Evolutionary conservation across 2,888 invertebrate genomes (phyloP).

Genomic region (Volucella zonaria): DNA sequence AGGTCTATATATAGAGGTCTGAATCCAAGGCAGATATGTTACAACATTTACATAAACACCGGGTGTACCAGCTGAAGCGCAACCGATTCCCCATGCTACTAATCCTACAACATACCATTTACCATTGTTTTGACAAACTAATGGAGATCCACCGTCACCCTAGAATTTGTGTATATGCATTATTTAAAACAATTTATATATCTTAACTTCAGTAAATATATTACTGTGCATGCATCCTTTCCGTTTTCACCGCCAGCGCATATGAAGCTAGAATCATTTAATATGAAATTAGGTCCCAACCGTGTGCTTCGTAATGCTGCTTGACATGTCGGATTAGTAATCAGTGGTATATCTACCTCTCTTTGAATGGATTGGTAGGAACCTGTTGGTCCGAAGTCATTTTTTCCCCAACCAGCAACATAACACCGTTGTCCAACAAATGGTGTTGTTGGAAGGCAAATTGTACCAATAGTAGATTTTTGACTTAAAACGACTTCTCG

Average conservation of each 20-base stretch:
- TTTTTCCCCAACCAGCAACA: slow-evolving; percentile 94
- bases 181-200: not conserved
- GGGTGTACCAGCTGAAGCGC: slow-evolving; percentile 87
- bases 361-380: slow-evolving; percentile 86
- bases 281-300: slow-evolving; percentile 85
- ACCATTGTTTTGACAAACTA: slow-evolving; percentile 79
- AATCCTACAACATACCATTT: slow-evolving; percentile 83
- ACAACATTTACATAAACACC: slow-evolving; percentile 91
- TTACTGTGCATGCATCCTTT: slow-evolving; percentile 90
- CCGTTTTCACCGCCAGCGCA: slow-evolving; percentile 91
- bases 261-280: slow-evolving; percentile 87
- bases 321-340: slow-evolving; percentile 87
- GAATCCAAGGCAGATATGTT: slow-evolving; percentile 87
- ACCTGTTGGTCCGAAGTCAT: slow-evolving; percentile 85
- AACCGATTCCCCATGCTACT: slow-evolving; percentile 85
- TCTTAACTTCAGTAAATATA: too few species aligned
- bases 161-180: slow-evolving; percentile 66
- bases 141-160: slow-evolving; percentile 84
- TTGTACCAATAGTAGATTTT: slow-evolving; percentile 85
- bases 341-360: slow-evolving; percentile 89
- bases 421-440: slow-evolving; percentile 84
- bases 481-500: slow-evolving; percentile 84
- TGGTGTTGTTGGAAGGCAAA: slow-evolving; percentile 84
- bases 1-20: slow-evolving; percentile 78
- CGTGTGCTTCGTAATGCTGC: slow-evolving; percentile 86